phyloP scores from a whole-genome alignment of 2,113 vertebrate genomes.

The Percina caprodes region DNA sequence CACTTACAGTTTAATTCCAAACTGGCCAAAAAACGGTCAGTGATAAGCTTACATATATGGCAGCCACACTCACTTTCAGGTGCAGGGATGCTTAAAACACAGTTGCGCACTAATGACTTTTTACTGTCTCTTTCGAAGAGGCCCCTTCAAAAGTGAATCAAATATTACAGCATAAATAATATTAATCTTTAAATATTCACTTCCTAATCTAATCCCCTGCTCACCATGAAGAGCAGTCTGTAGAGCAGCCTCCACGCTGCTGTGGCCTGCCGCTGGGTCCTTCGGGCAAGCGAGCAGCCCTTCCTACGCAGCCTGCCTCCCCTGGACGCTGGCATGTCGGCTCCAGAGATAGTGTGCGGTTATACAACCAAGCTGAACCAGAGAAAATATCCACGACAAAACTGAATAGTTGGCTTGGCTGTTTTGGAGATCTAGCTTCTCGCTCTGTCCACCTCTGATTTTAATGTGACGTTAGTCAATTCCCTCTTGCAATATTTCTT shows the following conservation, averaged over 20 bases:
- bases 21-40: neutral
- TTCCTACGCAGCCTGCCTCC: constrained; percentile 80
- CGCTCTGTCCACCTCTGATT: neutral
- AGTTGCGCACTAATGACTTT: constrained; percentile 1
- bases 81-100: constrained; percentile 1
- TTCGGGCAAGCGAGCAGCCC: constrained; percentile 82
- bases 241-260: constrained; percentile 83
- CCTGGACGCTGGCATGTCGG: constrained; percentile 80
- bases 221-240: constrained; percentile 84
- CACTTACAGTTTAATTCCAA: neutral
- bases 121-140: neutral
- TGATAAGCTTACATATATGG: neutral
- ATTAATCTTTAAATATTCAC: neutral
- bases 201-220: constrained; percentile 1
- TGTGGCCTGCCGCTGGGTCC: constrained; percentile 82
- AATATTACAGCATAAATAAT: neutral
- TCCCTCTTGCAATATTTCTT: constrained; percentile 23
- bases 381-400: neutral
- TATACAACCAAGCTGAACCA: neutral
- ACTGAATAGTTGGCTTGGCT: neutral
- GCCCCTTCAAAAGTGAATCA: constrained; percentile 1
- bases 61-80: neutral
- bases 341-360: neutral
- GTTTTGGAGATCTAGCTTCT: neutral
- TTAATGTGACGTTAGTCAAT: constrained; percentile 18